Evolutionary conservation across 2,888 invertebrate species (phyloP).

Genomic region (Phyllotreta striolata): DNA sequence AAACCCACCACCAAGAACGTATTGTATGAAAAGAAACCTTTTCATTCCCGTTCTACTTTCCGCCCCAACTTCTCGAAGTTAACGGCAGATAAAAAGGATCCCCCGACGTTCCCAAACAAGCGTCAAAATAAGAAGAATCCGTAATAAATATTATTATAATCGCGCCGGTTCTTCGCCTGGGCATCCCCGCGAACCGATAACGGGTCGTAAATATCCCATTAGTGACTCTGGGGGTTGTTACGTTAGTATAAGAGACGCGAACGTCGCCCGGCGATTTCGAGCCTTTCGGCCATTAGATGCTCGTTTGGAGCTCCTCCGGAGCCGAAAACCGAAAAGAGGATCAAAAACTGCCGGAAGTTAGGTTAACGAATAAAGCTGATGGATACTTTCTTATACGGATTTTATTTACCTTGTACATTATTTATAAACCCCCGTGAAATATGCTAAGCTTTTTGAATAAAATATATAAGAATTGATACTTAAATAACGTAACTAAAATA

Average conservation of each 20-base stretch:
- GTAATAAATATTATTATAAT: constrained; percentile 52
- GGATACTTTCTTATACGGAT: not conserved
- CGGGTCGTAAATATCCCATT: constrained; percentile 60
- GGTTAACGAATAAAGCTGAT: constrained; percentile 32
- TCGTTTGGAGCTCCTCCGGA: constrained; percentile 56
- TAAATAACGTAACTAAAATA: too few relatives aligned
- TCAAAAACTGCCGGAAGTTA: constrained; percentile 46
- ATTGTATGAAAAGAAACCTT: too few relatives aligned
- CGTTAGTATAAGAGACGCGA: constrained; percentile 53
- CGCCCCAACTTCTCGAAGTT: too few relatives aligned
- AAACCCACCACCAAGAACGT: too few relatives aligned
- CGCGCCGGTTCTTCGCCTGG: constrained; percentile 49
- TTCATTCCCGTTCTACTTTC: too few relatives aligned
- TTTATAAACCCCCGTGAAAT: too few relatives aligned
- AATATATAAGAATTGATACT: too few relatives aligned
- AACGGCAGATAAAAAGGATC: not conserved
- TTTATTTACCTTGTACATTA: too few relatives aligned
- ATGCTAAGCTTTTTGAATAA: too few relatives aligned
- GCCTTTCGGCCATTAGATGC: constrained; percentile 54
- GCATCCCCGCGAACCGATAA: constrained; percentile 55
- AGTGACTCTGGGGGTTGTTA: constrained; percentile 55
- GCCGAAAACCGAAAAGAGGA: constrained; percentile 52
- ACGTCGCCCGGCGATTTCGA: constrained; percentile 46
- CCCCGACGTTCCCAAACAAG: constrained; percentile 15
- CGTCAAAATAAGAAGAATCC: constrained; percentile 39